Conservation (phyloP, 2,797 vertebrate species). For the Rhinogobio ventralis region DNA sequence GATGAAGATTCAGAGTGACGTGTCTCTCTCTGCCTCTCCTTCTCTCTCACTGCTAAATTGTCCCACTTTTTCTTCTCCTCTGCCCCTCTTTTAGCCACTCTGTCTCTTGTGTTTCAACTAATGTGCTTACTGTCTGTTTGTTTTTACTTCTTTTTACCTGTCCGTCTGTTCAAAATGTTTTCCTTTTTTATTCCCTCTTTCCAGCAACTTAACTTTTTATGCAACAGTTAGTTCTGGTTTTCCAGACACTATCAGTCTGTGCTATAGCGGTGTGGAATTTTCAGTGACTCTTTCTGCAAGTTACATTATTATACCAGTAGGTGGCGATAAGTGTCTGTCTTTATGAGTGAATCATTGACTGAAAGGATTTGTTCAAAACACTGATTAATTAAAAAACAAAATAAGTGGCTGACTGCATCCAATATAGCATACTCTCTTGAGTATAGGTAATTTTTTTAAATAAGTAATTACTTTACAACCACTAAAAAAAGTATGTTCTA, state of each 20-base stretch:
- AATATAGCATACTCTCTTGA: neutral
- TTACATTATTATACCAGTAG: slow-evolving; percentile 6
- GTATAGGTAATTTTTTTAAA: neutral
- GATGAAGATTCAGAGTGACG: slow-evolving; percentile 74
- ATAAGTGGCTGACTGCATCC: neutral
- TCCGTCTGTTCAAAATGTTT: neutral
- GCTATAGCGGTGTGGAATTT: neutral
- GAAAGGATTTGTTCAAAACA: neutral
- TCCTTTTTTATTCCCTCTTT: neutral
- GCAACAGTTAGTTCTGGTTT: neutral
- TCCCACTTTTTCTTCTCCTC: slow-evolving; percentile 20
- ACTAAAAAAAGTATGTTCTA: neutral
- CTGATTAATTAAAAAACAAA: neutral
- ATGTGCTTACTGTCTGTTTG: slow-evolving; percentile 7
- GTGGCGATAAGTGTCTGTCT: neutral
- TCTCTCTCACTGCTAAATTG: slow-evolving; percentile 29
- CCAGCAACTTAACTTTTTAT: neutral
- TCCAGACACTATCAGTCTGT: neutral
- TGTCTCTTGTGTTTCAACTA: slow-evolving; percentile 22
- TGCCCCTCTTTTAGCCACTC: slow-evolving; percentile 9
- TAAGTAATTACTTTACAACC: neutral
- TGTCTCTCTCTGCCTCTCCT: slow-evolving; percentile 60
- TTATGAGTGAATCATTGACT: neutral
- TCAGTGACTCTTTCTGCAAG: neutral
- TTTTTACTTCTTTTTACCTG: slow-evolving; percentile 1